These are phyloP conservation scores for Hyalella azteca DNA, from an alignment of 2,888 invertebrate species.

Conservation along the genomic window DNA sequence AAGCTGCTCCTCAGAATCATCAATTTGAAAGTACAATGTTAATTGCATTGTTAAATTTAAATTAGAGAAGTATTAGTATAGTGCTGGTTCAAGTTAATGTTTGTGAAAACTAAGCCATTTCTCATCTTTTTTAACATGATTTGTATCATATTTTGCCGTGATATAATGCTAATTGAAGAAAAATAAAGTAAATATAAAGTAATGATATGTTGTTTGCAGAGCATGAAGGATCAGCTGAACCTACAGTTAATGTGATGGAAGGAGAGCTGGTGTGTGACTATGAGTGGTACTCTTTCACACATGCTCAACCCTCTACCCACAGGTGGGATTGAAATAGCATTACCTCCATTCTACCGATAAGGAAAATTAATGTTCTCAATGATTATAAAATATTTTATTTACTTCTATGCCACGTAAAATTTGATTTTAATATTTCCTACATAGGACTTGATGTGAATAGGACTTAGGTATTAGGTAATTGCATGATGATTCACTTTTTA, in stretches of 20 bases:
- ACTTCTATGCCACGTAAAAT: too few species aligned
- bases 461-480: too few species aligned
- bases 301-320: conserved; percentile 77
- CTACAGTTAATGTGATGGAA: conserved; percentile 67
- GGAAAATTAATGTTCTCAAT: too few species aligned
- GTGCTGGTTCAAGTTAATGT: not conserved
- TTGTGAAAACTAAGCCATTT: not conserved
- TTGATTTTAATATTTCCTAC: too few species aligned
- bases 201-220: not conserved
- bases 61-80: not conserved
- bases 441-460: too few species aligned
- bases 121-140: not conserved
- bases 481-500: too few species aligned
- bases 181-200: not conserved
- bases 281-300: conserved; percentile 92
- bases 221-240: not conserved
- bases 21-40: too few species aligned
- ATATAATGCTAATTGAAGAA: not conserved
- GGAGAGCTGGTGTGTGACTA: conserved; percentile 87
- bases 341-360: too few species aligned
- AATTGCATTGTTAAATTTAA: too few species aligned
- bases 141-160: not conserved
- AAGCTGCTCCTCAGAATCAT: not conserved
- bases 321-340: too few species aligned
- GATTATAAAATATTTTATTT: too few species aligned